These are phyloP conservation scores for Ammodytes dubius DNA, from an alignment of 2,113 vertebrate species.

Conservation along the genomic window DNA sequence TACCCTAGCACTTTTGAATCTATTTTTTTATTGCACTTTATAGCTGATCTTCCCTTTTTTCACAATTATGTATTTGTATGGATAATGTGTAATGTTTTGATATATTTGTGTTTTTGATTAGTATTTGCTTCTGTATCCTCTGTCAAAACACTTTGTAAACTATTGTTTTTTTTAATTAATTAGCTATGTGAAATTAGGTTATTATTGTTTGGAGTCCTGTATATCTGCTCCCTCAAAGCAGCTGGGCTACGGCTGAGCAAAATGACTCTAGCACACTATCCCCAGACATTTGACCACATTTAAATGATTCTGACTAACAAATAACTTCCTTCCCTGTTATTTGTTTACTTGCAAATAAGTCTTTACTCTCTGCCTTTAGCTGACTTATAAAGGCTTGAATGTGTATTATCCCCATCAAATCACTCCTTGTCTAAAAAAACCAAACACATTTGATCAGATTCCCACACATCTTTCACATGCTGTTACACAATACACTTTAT, in stretches of 20 bases:
- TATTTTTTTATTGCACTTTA: too few species aligned
- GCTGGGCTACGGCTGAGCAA: not conserved
- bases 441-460: not conserved
- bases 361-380: constrained; percentile 1
- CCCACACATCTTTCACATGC: not conserved
- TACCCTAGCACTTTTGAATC: too few species aligned
- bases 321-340: constrained; percentile 50
- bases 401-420: constrained; percentile 1
- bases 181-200: too few species aligned
- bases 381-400: not conserved
- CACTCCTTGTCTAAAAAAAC: not conserved
- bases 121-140: too few species aligned
- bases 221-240: constrained; percentile 1
- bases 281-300: constrained; percentile 56
- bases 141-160: too few species aligned
- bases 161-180: too few species aligned
- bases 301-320: constrained; percentile 80
- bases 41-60: too few species aligned
- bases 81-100: too few species aligned
- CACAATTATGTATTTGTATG: too few species aligned
- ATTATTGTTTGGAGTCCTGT: not conserved
- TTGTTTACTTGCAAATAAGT: constrained; percentile 74
- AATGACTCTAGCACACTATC: not conserved
- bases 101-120: too few species aligned
- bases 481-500: not conserved